Percentiles rank a stretch among this genome's conserved stretches.
phyloP scores from a whole-genome alignment of 1,140 invertebrate genomes.

The Bathynomus jamesi region DNA sequence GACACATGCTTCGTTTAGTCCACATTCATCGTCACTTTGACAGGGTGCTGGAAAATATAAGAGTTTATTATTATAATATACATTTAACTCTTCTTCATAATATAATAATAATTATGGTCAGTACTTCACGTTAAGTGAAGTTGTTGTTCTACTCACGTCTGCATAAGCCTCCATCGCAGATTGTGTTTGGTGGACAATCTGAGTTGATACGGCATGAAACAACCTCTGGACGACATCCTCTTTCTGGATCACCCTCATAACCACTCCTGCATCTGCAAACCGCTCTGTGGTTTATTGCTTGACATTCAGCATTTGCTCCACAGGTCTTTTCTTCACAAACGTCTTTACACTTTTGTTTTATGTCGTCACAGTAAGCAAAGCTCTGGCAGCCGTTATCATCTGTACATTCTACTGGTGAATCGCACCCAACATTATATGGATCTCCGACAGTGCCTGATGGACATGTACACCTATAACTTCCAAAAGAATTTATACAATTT shows the following conservation, averaged over 20 bases:
- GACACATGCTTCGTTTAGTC: conserved; percentile 64
- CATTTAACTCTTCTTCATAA: too few species aligned
- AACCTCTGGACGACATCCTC: conserved; percentile 69
- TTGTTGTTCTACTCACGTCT: conserved; percentile 54
- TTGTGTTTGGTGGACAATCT: conserved; percentile 67
- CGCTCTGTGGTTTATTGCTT: conserved; percentile 59
- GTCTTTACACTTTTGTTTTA: conserved; percentile 67
- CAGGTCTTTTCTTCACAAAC: conserved; percentile 66
- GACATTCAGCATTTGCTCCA: conserved; percentile 74
- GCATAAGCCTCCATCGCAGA: conserved; percentile 71
- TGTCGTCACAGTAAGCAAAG: conserved; percentile 61
- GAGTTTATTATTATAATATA: not conserved
- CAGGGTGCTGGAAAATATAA: conserved; percentile 58
- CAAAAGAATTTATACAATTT: conserved; percentile 69
- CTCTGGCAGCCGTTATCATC: conserved; percentile 66
- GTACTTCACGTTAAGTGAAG: too few species aligned
- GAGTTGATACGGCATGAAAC: conserved; percentile 57
- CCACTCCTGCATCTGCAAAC: conserved; percentile 67
- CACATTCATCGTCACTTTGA: conserved; percentile 69
- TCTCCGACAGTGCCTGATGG: conserved; percentile 68
- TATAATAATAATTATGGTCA: too few species aligned
- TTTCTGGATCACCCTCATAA: conserved; percentile 64
- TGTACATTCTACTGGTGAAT: conserved; percentile 64
- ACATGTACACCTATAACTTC: conserved; percentile 71
- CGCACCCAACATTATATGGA: conserved; percentile 67